Percentiles rank a stretch among this genome's conserved stretches.
Conservation (phyloP, 2,888 invertebrate genomes). For the Euplexia lucipara region DNA sequence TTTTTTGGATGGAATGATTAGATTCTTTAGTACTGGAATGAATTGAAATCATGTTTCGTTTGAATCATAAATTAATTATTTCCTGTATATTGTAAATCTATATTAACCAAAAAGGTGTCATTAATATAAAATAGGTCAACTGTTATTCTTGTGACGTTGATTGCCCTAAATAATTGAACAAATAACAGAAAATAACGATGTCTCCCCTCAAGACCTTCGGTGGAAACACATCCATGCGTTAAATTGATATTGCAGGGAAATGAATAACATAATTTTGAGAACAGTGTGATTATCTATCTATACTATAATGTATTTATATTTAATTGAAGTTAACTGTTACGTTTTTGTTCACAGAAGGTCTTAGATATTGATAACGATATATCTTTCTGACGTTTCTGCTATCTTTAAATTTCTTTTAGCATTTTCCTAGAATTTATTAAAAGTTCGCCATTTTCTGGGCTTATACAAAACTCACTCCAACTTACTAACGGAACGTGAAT, state of each 20-base stretch:
- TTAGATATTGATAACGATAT: neutral
- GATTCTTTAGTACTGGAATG: neutral
- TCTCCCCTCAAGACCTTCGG: constrained; percentile 74
- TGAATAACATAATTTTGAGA: constrained; percentile 46
- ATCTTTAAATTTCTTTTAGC: neutral
- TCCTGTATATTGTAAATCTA: neutral
- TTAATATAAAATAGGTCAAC: constrained; percentile 71
- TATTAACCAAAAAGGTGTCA: constrained; percentile 8
- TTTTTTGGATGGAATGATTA: neutral
- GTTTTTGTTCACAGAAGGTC: neutral
- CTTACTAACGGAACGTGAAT: no score
- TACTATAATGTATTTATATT: neutral
- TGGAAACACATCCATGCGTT: constrained; percentile 72
- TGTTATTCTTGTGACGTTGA: constrained; percentile 74
- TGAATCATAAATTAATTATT: neutral
- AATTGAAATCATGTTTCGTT: neutral
- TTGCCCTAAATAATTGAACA: constrained; percentile 71
- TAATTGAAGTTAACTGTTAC: neutral
- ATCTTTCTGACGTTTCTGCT: neutral
- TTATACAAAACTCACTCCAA: no score
- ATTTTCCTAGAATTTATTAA: neutral
- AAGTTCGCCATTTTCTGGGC: neutral
- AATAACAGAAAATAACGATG: constrained; percentile 83
- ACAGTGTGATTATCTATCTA: constrained; percentile 1
- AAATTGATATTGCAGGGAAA: constrained; percentile 77